These are phyloP conservation scores for Megaceryle alcyon DNA, from an alignment of 2,797 vertebrate species.

Conservation along the genomic window DNA sequence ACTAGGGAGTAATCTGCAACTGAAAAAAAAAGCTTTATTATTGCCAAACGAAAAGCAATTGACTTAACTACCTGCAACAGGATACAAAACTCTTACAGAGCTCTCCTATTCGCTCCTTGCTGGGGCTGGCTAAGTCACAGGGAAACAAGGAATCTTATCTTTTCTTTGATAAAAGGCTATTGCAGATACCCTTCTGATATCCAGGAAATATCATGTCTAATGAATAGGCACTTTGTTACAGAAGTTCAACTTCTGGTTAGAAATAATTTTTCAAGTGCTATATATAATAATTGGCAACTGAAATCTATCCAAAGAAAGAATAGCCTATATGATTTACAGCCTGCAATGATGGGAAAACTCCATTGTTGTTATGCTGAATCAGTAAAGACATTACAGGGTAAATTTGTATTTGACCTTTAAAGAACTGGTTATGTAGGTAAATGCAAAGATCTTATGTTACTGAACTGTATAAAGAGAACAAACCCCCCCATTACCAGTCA, in stretches of 20 bases:
- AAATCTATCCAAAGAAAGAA: constrained; percentile 43
- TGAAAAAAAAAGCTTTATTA: constrained; percentile 31
- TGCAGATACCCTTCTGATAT: constrained; percentile 52
- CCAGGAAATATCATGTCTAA: constrained; percentile 51
- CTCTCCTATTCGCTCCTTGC: background rate
- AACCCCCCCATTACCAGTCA: background rate
- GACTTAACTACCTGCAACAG: constrained; percentile 24
- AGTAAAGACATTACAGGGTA: constrained; percentile 2
- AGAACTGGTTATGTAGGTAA: background rate
- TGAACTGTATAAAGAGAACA: background rate
- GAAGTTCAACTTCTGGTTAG: constrained; percentile 56
- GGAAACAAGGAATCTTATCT: constrained; percentile 41
- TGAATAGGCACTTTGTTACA: constrained; percentile 64
- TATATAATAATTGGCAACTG: constrained; percentile 46
- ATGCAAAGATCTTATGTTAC: background rate
- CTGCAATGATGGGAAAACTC: background rate
- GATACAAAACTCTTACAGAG: constrained; percentile 28
- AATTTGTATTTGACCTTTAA: constrained; percentile 36
- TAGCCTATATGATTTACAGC: constrained; percentile 1
- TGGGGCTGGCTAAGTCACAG: constrained; percentile 13
- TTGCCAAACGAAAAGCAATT: constrained; percentile 42
- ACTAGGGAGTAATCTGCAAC: background rate
- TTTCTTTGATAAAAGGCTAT: constrained; percentile 44
- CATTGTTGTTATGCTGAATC: background rate
- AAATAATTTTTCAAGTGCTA: constrained; percentile 57